Base-by-base conservation (phyloP, 2,113 vertebrate genomes). In the Amphiprion ocellaris region DNA sequence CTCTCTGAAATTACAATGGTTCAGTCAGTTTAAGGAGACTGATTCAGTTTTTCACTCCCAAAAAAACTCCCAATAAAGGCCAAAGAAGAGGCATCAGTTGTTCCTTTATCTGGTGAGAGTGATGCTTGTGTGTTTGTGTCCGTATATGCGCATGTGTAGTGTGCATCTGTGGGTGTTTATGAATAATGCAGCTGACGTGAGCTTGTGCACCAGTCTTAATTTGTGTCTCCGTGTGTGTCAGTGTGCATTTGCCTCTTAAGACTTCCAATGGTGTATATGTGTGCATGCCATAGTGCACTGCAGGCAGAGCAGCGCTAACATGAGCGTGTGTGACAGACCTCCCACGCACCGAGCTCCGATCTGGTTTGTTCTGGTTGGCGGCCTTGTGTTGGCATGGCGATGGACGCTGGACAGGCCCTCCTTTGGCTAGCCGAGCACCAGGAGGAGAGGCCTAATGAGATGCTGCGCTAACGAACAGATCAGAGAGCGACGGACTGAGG, bases 291-390 rank as follows among this genome's bases (percentile, higher is more conserved):
- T n/a, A 47, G 74, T 21, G 33, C 77, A 63, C 70, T 78, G 65
- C 63, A 68, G 69, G 79, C 79, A 79, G 52, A 83, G 60, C 41
- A 74, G 67, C 26, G 60, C 79, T 83, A 88, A 90, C 80, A 83
- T 69, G 82, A 82, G 67, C 61, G 78, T 84, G 78, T 84, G 70
- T 85, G 86, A 90, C 72, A 71, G 85, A 66, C 86, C 87, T 87
- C 90, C 90, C 70, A 89, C 86, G 39, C 87, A 58, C 75, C 7
- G 3, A 65, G 60, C 81, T 46, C 79, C 83, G 85, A 82, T 92
- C 87, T 79, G 72, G 84, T 88, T 85, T 79, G 69, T 77, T 90
- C 89, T 65, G 54, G 88, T 83, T 81, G 64, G 83, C 46, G 53
- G 74, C 49, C 76, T 56, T 39, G 72, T 65, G 83, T 88, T 47